Percentiles rank a stretch among this genome's conserved stretches.
phyloP scores from a whole-genome alignment of 2,113 vertebrate genomes.

The Acrocephalus arundinaceus region DNA sequence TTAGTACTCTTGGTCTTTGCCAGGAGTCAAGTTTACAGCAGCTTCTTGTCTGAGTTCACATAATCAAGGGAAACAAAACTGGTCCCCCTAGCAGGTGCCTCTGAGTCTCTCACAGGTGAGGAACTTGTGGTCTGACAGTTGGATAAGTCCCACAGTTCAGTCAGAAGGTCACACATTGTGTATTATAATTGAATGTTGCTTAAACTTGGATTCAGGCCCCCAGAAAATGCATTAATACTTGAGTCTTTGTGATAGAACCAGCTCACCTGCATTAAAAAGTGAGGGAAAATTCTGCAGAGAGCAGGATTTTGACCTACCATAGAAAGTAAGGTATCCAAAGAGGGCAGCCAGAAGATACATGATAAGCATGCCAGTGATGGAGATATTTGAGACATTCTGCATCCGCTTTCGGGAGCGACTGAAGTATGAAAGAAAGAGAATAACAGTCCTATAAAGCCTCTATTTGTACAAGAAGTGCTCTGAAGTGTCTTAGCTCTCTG shows the following conservation, averaged over 20 bases:
- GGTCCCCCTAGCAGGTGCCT: background rate
- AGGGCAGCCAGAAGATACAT: conserved; percentile 95
- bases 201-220: background rate
- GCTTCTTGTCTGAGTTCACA: background rate
- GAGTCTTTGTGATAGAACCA: background rate
- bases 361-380: conserved; percentile 91
- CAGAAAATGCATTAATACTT: background rate
- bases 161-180: background rate
- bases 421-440: conserved; percentile 16
- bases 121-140: background rate
- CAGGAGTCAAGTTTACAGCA: background rate
- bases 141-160: background rate
- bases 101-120: background rate
- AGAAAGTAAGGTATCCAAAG: conserved; percentile 96
- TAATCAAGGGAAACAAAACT: background rate
- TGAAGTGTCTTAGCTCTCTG: background rate
- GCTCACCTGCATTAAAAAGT: background rate
- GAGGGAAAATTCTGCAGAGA: background rate
- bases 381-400: conserved; percentile 93
- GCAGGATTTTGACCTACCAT: conserved; percentile 75
- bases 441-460: background rate
- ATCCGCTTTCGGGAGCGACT: conserved; percentile 89
- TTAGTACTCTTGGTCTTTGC: conserved; percentile 2
- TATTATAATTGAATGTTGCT: background rate
- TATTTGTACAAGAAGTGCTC: background rate